phyloP scores from a whole-genome alignment of 2,888 invertebrate genomes.

The Microchrysa polita region DNA sequence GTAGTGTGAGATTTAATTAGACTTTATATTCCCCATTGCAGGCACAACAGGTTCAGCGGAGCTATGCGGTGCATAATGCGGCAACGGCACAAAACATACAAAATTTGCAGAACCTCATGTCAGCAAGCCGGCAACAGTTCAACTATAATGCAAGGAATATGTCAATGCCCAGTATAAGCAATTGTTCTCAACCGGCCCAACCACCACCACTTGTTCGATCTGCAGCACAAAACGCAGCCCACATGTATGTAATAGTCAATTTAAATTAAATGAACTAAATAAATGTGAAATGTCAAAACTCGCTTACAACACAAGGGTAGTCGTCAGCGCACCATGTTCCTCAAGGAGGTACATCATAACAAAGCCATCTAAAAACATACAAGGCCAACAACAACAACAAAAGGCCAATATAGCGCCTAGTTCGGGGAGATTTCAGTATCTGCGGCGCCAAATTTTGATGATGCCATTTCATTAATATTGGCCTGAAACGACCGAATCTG shows the following conservation, averaged over 20 bases:
- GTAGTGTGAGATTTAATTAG: not conserved
- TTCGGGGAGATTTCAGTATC: no score
- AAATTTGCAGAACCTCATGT: constrained; percentile 48
- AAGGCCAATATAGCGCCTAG: no score
- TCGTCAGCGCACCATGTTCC: no score
- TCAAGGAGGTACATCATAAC: no score
- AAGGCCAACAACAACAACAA: no score
- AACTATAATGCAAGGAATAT: constrained; percentile 46
- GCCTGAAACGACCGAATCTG: no score
- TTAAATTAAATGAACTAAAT: not conserved
- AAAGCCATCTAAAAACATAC: no score
- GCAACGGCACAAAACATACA: constrained; percentile 30
- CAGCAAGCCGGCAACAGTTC: constrained; percentile 46
- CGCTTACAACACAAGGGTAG: no score
- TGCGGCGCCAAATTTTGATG: no score
- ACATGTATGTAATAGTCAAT: constrained; percentile 48
- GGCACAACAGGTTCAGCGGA: constrained; percentile 49
- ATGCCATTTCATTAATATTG: no score
- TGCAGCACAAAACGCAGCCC: constrained; percentile 58
- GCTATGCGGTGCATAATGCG: constrained; percentile 45
- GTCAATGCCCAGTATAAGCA: constrained; percentile 47
- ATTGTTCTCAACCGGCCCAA: constrained; percentile 46
- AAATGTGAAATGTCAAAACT: no score
- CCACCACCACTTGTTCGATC: constrained; percentile 67
- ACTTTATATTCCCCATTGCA: constrained; percentile 29